Base-by-base conservation (phyloP, 2,113 vertebrate genomes). In the Notothenia rossii region DNA sequence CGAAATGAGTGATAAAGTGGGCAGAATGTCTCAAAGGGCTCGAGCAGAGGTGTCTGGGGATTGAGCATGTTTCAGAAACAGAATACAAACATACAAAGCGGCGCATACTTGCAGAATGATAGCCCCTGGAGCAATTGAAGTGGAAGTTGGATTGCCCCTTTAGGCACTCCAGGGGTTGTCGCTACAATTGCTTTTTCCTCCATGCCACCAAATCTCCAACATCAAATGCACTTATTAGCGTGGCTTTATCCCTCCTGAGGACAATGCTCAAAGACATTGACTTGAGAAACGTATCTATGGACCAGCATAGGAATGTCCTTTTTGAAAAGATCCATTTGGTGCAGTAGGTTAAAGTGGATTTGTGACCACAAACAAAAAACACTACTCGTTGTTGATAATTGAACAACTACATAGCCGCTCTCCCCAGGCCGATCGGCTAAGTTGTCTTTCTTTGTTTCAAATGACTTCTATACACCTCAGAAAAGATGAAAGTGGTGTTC, bases 71-170 rank as follows among this genome's bases (percentile, higher is more conserved):
- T 50, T 60, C 53, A 72, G 66, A 73, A 74, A 56, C 58, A 58
- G 64, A 59, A 79, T 55, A 72, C 36, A 77, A 89, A 77, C 40
- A 75, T 53, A 40, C 36, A 63, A 73, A 68, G 75, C 72, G 43
- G 72, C 2, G 5, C 80, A 61, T 60, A 54, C 76, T 55, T 40
- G 66, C 71, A 86, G 76, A 74, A 43, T 50, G 77, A 82, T 65
- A 74, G 56, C 61, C 78, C 70, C 63, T 59, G 45, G 74, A 80
- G 69, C 49, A 79, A 67, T 18, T 86, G 29, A 79, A 83, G 82
- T 69, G 79, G 86, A 83, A 74, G 85, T 20, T 78, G 73, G 74
- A 83, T 77, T 76, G 74, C 79, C 83, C 82, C 79, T 83, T 79
- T 56, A 48, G 49, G 62, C 82, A 62, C 85, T 80, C 46, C 58